Conservation (phyloP, 1,140 invertebrate species). For the Drosophila asahinai region DNA sequence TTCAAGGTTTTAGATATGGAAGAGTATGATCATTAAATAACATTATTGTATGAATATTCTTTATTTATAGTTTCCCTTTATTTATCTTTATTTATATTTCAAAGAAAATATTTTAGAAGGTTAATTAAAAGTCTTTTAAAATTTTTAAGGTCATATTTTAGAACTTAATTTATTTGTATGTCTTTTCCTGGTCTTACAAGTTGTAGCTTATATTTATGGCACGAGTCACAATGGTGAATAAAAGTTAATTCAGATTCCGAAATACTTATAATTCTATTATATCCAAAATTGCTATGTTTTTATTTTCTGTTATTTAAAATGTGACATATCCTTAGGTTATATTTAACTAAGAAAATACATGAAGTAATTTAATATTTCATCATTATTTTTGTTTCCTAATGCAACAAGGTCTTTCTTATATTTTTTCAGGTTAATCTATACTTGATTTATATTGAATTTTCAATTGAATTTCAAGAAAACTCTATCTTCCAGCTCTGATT, state of each 20-base stretch:
- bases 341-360: background rate
- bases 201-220: too few relatives aligned
- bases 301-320: background rate
- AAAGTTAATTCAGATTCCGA: background rate
- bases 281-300: too few relatives aligned
- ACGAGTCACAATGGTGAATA: too few relatives aligned
- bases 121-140: too few relatives aligned
- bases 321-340: background rate
- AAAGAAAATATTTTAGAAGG: too few relatives aligned
- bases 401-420: too few relatives aligned
- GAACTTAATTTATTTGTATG: too few relatives aligned
- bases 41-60: background rate
- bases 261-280: too few relatives aligned
- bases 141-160: too few relatives aligned
- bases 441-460: background rate
- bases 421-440: background rate
- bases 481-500: background rate
- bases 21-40: background rate
- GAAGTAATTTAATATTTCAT: background rate
- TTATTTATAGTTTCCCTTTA: background rate
- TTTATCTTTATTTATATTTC: background rate
- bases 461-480: background rate
- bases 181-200: too few relatives aligned
- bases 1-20: background rate
- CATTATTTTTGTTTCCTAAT: background rate